Evolutionary conservation across 2,113 vertebrate species (phyloP), one percentile per base, ranked within the genome.

Genomic region (Lates calcarifer): DNA sequence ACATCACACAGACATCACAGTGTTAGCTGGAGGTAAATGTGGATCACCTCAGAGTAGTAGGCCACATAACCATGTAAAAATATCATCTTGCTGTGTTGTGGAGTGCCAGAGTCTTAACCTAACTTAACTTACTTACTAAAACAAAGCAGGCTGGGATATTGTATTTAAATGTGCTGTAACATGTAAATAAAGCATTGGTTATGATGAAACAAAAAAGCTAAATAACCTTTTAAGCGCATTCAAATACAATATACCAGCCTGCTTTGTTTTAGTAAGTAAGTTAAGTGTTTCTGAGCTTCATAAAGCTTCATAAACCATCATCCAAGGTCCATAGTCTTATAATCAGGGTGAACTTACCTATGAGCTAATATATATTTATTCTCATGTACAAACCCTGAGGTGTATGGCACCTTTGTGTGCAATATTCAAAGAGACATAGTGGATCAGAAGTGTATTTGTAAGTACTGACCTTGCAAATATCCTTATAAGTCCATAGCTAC

Each of bases 371-470:
- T 29, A 5, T 61, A 31, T 80, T 39, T 53, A 62, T 45, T 47
- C 9, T n/a, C 51, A 49, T n/a, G 18, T 49, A 31, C 14, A 60
- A 53, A 56, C 17, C 15, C 20, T 13, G 10, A 17, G 11, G 39
- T 74, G 29, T 20, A 4, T 26, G 7, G 26, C 22, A 60, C 29
- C 28, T 61, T 64, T 60, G 2, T 33, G 20, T 67, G 58, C 35
- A 71, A 41, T 74, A 66, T 47, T 67, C 17, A 72, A 66, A 41
- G 28, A 61, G 13, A 71, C 20, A 29, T 8, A 35, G 20, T 24
- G 22, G 53, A 79, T 79, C 29, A 77, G 66, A 71, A 51, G 31
- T 15, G 6, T 77, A 55, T 72, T 79, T 90, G 29, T 72, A 62
- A 4, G 26, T 0, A 22, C 47, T 18, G 74, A 82, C 79, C 80